Conservation (phyloP, 53 echinoderm and acorn worm species). For the Arbacia lixula region DNA sequence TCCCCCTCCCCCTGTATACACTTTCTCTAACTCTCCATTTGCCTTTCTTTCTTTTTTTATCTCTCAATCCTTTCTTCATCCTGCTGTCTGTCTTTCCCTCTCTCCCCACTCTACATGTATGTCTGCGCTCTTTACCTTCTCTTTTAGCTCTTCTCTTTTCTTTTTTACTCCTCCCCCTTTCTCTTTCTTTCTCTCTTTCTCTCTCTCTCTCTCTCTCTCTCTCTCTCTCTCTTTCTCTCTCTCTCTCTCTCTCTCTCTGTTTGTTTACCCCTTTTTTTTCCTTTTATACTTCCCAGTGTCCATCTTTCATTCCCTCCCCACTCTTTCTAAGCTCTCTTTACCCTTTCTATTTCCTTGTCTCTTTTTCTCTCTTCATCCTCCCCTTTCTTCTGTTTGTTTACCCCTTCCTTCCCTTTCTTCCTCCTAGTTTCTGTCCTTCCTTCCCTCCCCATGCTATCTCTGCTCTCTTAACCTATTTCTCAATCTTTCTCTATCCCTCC, state of each 20-base stretch:
- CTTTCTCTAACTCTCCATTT: no score
- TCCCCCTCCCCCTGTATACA: no score
- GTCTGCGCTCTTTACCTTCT: background rate
- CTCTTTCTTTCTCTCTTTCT: background rate
- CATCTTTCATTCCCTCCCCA: background rate
- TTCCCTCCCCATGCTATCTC: background rate
- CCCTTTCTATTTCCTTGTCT: no score
- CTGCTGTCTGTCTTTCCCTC: background rate
- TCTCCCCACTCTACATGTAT: background rate
- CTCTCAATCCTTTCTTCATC: no score
- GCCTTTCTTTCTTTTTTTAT: no score
- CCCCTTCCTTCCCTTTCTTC: background rate
- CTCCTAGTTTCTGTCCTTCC: background rate
- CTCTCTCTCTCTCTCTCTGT: background rate
- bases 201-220: background rate
- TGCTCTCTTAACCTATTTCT: background rate
- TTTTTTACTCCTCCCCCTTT: background rate
- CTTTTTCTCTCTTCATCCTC: background rate
- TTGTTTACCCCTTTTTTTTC: no score
- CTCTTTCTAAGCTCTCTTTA: no score
- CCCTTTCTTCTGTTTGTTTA: background rate
- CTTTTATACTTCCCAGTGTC: background rate
- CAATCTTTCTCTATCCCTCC: background rate
- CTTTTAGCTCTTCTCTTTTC: background rate
- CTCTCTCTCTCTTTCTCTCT: background rate